Base-by-base conservation (phyloP, 2,113 vertebrate species). In the Melanerpes formicivorus region DNA sequence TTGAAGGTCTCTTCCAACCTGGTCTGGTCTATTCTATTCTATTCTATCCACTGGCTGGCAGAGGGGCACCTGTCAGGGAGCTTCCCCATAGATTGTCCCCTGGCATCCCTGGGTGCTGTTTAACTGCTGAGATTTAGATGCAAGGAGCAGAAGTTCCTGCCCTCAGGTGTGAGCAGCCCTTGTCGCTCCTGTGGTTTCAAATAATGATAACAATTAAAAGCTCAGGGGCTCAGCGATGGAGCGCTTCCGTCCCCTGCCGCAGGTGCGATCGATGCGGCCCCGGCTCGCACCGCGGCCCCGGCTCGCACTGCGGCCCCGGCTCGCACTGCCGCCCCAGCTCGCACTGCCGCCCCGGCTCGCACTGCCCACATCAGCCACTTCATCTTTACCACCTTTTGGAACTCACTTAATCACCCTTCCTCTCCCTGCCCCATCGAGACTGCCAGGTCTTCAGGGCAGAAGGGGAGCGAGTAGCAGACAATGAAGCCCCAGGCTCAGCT, bases 181-280 rank as follows among this genome's bases (percentile, higher is more conserved):
- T 87, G 92, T 93, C 92, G 73, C 80, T 80, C 9, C 42, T 14
- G 37, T 18, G 56, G 10, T 65, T 77, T 69, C 93, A 40, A 83
- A 73, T 65, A 52, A 91, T 44, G 85, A 26, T 3, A 15, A 93
- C 94, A 93, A 90, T 89, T 94, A 89, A 92, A 92, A 10, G 27
- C 80, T 34, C 66, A 3, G 34, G 1, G 67, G 58, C 70, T 54
- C 62, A 0, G 1, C 5, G 18, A 85, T 62, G 10, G 46, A 46
- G 19, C 3, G 4, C 67, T 26, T 46, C 54, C n/a, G 1, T 71
- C 18, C 65, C 70, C 82, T 83, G 95, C 94, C 1, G 3, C 69
- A 2, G n/a, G 77, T 71, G 63, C 44, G 6, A 94, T 95, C 69
- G 19, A 94, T 92, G 5, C 2, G 0, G 73, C 76, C 58, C 80